These are phyloP conservation scores for Oxyruncus cristatus DNA, from an alignment of 2,113 vertebrate genomes.

Conservation along the genomic window DNA sequence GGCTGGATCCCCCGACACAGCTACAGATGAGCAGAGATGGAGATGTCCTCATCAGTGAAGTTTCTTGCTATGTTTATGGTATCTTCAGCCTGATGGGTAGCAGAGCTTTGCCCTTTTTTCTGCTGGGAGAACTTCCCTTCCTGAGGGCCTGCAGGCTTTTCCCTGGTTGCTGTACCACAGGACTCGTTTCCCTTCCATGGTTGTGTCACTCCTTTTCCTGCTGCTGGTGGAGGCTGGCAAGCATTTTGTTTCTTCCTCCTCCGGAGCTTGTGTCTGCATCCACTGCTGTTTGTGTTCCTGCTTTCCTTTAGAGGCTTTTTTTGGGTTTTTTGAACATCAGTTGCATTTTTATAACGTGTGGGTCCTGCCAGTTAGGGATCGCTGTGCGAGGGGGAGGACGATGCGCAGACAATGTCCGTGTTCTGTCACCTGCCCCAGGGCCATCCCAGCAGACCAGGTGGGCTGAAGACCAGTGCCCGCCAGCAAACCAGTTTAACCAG, in stretches of 20 bases:
- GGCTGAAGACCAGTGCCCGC: neutral
- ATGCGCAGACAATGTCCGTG: neutral
- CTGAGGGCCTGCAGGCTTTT: neutral
- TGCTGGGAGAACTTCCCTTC: neutral
- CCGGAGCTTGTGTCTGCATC: neutral
- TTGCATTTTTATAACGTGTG: neutral
- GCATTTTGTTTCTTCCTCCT: neutral
- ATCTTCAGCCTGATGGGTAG: neutral
- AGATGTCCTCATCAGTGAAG: neutral
- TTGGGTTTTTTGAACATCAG: neutral
- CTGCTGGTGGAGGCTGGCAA: neutral
- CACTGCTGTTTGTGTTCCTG: neutral
- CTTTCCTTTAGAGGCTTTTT: neutral
- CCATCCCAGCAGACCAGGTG: neutral
- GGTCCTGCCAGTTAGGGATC: neutral
- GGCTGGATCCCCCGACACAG: neutral
- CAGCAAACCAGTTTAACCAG: neutral
- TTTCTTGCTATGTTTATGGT: rapidly evolving
- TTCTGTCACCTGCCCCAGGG: neutral
- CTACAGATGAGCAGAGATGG: neutral
- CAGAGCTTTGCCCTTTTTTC: neutral
- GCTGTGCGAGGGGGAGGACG: rapidly evolving
- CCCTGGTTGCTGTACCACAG: neutral
- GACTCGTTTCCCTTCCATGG: neutral
- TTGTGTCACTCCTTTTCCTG: neutral